phyloP scores from a whole-genome alignment of 2,888 invertebrate species.

The Xylota sylvarum region DNA sequence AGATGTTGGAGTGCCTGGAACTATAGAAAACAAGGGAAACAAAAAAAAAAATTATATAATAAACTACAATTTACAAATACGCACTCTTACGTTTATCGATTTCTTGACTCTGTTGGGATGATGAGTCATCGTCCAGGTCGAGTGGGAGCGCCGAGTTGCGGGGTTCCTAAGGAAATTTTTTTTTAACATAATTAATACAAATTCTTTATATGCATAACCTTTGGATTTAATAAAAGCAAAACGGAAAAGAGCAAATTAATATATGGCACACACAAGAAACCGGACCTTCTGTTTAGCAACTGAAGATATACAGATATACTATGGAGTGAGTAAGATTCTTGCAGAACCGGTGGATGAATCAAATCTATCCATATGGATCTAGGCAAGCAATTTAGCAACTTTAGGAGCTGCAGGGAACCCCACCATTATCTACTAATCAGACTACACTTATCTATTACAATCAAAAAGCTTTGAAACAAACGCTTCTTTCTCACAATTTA shows the following conservation, averaged over 20 bases:
- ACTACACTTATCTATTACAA: slow-evolving; percentile 10
- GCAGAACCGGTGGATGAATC: slow-evolving; percentile 21
- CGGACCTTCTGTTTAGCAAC: slow-evolving; percentile 16
- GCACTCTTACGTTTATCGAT: slow-evolving; percentile 88
- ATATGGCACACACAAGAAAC: slow-evolving; percentile 37
- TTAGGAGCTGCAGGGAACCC: slow-evolving; percentile 18
- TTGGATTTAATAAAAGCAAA: slow-evolving; percentile 28
- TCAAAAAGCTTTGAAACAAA: slow-evolving; percentile 9
- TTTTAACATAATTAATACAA: slow-evolving; percentile 17
- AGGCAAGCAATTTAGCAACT: slow-evolving; percentile 20
- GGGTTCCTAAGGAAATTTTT: slow-evolving; percentile 88
- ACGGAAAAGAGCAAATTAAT: slow-evolving; percentile 48
- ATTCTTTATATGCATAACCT: not conserved
- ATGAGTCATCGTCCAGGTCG: slow-evolving; percentile 96
- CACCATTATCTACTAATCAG: slow-evolving; percentile 11
- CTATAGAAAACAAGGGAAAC: slow-evolving; percentile 77
- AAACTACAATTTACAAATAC: slow-evolving; percentile 4
- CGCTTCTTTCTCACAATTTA: slow-evolving; percentile 77
- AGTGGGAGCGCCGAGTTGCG: slow-evolving; percentile 95
- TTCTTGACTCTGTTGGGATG: slow-evolving; percentile 93
- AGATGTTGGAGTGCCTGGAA: slow-evolving; percentile 85
- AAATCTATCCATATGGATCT: not conserved
- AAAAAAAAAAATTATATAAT: slow-evolving; percentile 22
- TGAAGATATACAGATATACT: slow-evolving; percentile 17
- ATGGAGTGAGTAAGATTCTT: slow-evolving; percentile 38